Base-by-base conservation (phyloP, 2,888 invertebrate species). In the Notodonta dromedarius region DNA sequence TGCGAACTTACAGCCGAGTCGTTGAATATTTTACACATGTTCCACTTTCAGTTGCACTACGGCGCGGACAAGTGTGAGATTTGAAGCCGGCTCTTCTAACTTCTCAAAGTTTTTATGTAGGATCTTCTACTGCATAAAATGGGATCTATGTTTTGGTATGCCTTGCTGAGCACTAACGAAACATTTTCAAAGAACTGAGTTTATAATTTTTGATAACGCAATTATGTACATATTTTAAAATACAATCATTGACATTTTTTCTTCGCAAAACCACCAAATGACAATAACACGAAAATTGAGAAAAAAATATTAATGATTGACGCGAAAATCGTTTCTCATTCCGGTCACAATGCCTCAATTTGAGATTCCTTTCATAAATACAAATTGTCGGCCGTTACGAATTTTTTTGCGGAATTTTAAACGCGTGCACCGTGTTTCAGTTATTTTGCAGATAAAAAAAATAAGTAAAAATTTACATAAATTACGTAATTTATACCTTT, bases 401-500 rank as follows among this genome's bases (percentile, higher is more conserved):
- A 79, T 84, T 82, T 83, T 83, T 84, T 80, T 79, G 77, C 69
- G 79, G 82, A 85, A 85, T 84, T 82, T 82, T 77, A 79, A 84
- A 81, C 70, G 73, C 70, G 66, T 66, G 66, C 64, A 62, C 70
- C 69, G 69, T 69, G 68, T 64, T 66, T 70, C 65, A 63, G 61
- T 68, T 76, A 73, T 68, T 73, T 66, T 61, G 67, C 63, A 65
- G 68, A 69, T 62, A 71, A 71, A 66, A 77, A 75, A 74, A 70
- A 77, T 75, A 79, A 81, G 78, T 78, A 71, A 60, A 77, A 85
- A 86, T 87, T 88, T 86, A 79, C 87, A 86, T 88, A 78, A 88
- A 87, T 88, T 86, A 84, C 76, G 80, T 83, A 86, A 87, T 88
- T 88, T 83, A 82, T 80, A 78, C 76, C 65, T 70, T 70, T 73